phyloP scores from a whole-genome alignment of 2,113 vertebrate species.

The Hydrochoerus hydrochaeris region DNA sequence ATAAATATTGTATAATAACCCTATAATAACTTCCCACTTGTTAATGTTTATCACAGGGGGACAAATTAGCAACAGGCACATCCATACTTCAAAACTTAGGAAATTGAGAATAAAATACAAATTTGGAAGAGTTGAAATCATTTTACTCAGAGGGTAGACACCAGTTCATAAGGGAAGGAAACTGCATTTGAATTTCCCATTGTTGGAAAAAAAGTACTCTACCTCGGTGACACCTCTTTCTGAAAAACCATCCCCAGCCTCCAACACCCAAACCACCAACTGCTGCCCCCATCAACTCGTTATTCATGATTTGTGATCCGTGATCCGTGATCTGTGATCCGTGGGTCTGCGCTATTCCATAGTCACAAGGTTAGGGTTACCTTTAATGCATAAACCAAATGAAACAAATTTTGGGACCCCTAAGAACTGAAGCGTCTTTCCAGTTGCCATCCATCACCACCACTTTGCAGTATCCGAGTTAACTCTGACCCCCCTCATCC shows the following conservation, averaged over 20 bases:
- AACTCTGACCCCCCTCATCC: neutral
- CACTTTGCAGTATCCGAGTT: neutral
- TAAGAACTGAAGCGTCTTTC: neutral
- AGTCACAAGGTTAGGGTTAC: neutral
- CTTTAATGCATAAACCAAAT: neutral
- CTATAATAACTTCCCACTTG: conserved; percentile 51
- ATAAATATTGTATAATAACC: conserved; percentile 66
- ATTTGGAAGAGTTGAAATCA: conserved; percentile 49
- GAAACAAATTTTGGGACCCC: neutral
- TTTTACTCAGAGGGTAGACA: conserved; percentile 49
- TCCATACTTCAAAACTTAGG: conserved; percentile 64
- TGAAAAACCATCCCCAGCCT: neutral
- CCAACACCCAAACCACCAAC: neutral
- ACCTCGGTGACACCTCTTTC: neutral
- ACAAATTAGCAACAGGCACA: neutral
- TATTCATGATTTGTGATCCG: neutral
- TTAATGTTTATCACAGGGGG: conserved; percentile 50
- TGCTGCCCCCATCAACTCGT: neutral
- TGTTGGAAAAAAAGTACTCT: conserved; percentile 12
- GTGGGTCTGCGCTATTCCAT: neutral
- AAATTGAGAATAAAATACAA: conserved; percentile 46
- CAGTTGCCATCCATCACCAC: neutral
- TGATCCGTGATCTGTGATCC: neutral
- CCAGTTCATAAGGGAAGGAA: conserved; percentile 25
- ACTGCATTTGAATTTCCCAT: conserved; percentile 49